Evolutionary conservation across 1,140 invertebrate genomes (phyloP).

Genomic region (Colletes gigas): DNA sequence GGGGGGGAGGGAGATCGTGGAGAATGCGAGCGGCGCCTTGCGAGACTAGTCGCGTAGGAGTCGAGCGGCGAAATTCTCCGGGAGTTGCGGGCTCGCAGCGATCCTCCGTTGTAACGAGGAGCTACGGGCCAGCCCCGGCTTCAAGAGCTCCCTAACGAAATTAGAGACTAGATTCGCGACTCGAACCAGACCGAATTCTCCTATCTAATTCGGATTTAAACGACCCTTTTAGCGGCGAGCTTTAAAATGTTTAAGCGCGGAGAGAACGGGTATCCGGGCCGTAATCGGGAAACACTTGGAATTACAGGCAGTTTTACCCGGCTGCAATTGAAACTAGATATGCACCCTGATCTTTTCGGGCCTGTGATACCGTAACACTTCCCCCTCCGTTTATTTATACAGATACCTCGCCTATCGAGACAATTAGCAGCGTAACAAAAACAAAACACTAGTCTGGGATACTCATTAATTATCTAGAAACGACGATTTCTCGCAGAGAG

Average conservation of each 20-base stretch:
- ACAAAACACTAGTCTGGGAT: no score
- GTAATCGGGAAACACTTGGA: background rate
- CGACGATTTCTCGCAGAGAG: no score
- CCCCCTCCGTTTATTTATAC: no score
- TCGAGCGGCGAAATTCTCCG: background rate
- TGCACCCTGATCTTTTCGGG: background rate
- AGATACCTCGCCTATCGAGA: no score
- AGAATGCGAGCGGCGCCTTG: background rate
- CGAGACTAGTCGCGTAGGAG: no score
- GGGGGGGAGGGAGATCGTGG: background rate
- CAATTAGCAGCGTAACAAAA: no score
- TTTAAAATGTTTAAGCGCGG: slow-evolving; percentile 6
- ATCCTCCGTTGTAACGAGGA: slow-evolving; percentile 3
- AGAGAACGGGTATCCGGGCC: background rate
- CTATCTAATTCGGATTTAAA: slow-evolving; percentile 26
- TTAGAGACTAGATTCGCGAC: slow-evolving; percentile 22
- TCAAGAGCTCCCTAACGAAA: slow-evolving; percentile 7
- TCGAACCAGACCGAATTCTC: slow-evolving; percentile 16
- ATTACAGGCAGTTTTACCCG: slow-evolving; percentile 4
- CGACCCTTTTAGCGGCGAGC: background rate
- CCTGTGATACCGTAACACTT: no score
- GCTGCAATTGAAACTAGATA: background rate
- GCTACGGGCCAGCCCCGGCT: background rate
- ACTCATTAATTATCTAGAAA: no score
- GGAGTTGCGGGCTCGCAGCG: background rate